Evolutionary conservation across 2,797 vertebrate species (phyloP), one percentile per base, ranked within the genome.

Genomic region (Tinamus major): DNA sequence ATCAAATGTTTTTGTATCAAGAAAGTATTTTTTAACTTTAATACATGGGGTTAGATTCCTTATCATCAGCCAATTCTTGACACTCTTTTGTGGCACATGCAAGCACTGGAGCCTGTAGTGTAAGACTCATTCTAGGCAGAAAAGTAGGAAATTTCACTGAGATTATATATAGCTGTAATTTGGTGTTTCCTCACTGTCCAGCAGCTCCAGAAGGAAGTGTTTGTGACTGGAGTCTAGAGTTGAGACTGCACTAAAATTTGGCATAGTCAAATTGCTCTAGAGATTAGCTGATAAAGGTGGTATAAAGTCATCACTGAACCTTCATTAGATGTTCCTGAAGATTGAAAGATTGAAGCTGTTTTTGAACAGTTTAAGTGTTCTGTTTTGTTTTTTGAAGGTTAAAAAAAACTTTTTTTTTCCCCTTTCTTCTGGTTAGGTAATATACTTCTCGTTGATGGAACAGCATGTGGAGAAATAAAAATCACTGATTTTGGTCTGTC

Each of bases 401-500:
- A 23, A 58, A 48, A 16, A 35, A 35, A 62, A 26, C 42, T 39
- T 69, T 51, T 42, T 39, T 20, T 62, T 80, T 84, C 31, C 11
- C 55, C 7, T 56, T 29, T 70, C 5, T 15, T 26, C 33, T 53
- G 82, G 18, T 87, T 96, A 99, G 99, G 99, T 90, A 99, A 99
- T 94, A 99, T 99, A 93, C 98, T 99, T 96, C 97, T 99, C 95
- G 99, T 99, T 92, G 99, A 99, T 90, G 99, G 99, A 95, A 99
- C 99, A 65, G 99, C 99, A 75, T 99, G 99, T 89, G 99, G 99
- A 89, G 99, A 99, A 98, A 99, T 99, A 96, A 99, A 99, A 98
- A 99, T 99, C 95, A 99, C 99, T 15, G 99, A 99, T 97, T 99
- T 99, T 96, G 99, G 99, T 85, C 98, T 99, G 88, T 99, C 99